Percentiles rank a stretch among this genome's conserved stretches.
Conservation (phyloP, 2,797 vertebrate species). For the Mionectes olivaceus region DNA sequence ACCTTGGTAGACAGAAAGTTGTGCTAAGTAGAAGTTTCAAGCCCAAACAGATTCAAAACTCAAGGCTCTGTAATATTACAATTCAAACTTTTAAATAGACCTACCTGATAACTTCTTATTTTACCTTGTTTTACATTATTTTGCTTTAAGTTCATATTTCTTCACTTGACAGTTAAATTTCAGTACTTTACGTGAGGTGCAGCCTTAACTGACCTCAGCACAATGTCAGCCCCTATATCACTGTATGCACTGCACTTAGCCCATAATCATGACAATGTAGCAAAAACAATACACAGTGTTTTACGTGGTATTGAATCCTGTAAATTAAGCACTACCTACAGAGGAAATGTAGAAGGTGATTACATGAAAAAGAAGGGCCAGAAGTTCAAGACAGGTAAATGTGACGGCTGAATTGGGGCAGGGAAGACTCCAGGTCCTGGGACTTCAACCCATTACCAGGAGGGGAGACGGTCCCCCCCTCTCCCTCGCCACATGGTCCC, state of each 20-base stretch:
- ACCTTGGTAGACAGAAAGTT: neutral
- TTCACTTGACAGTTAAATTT: neutral
- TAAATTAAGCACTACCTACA: neutral
- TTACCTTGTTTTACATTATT: neutral
- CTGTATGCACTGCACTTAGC: neutral
- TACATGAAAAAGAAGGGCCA: neutral
- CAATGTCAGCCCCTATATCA: neutral
- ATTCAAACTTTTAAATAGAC: neutral
- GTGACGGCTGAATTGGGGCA: too few species aligned
- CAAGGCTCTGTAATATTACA: neutral
- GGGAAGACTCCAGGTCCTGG: too few species aligned
- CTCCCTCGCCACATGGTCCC: too few species aligned
- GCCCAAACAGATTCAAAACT: neutral
- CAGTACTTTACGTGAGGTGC: neutral
- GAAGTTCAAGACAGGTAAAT: neutral
- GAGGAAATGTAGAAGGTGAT: neutral
- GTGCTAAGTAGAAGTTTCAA: neutral
- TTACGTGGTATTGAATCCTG: neutral
- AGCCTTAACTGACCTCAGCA: neutral
- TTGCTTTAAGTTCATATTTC: neutral
- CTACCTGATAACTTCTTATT: neutral
- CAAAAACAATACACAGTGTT: neutral
- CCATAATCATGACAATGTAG: neutral
- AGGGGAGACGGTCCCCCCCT: too few species aligned
- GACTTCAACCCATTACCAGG: too few species aligned